Conservation (phyloP, 1,140 invertebrate genomes). For the Eriocheir sinensis region DNA sequence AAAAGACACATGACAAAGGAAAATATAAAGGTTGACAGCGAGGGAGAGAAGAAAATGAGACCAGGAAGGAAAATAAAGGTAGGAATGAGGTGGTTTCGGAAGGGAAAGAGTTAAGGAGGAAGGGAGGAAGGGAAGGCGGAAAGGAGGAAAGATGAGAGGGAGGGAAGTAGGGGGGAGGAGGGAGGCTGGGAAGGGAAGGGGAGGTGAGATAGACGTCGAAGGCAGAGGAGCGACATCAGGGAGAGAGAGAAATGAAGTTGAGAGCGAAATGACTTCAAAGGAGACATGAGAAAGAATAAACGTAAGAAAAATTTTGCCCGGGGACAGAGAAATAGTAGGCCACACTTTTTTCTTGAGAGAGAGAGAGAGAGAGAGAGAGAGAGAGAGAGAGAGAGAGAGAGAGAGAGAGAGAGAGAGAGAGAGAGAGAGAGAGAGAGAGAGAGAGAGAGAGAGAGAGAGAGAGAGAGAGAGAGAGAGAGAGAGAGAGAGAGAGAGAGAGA, state of each 20-base stretch:
- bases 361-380: too few species aligned
- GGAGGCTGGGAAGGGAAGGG: background rate
- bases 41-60: background rate
- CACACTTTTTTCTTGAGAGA: too few species aligned
- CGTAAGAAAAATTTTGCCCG: background rate
- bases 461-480: background rate
- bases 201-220: background rate
- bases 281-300: background rate
- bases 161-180: background rate
- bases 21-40: background rate
- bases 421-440: constrained; percentile 30
- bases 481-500: background rate
- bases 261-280: background rate
- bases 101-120: constrained; percentile 5
- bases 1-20: constrained; percentile 12
- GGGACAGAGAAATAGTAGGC: background rate
- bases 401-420: constrained; percentile 28
- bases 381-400: background rate
- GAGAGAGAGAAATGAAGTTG: constrained; percentile 10
- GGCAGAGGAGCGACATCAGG: background rate
- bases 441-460: constrained; percentile 30
- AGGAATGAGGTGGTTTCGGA: background rate
- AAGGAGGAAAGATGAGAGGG: background rate
- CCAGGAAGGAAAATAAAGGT: constrained; percentile 16
- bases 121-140: background rate